Conservation (phyloP, 92 coral and sea anemone genomes). For the Epizoanthus illoricatus region DNA sequence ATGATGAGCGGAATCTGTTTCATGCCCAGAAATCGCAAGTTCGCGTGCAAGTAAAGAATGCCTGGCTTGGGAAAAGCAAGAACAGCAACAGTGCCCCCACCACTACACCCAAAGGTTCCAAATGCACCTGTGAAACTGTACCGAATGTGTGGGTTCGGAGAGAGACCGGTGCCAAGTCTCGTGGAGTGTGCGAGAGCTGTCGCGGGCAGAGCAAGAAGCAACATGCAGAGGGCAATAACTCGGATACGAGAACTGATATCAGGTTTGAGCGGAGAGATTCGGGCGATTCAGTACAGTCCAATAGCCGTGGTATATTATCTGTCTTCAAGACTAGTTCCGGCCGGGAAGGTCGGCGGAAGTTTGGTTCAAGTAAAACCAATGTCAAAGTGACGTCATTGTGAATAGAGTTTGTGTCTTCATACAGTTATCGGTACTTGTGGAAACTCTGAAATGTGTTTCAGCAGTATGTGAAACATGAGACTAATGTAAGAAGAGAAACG, state of each 20-base stretch:
- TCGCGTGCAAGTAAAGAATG: conserved; percentile 61
- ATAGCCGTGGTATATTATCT: conserved; percentile 54
- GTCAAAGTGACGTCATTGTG: conserved; percentile 82
- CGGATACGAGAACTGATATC: conserved; percentile 43
- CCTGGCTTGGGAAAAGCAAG: conserved; percentile 72
- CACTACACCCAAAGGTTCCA: conserved; percentile 43
- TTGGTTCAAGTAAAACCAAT: conserved; percentile 72
- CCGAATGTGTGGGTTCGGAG: conserved; percentile 77
- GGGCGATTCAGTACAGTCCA: conserved; percentile 68
- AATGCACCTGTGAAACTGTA: conserved; percentile 68
- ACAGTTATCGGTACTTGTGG: neutral
- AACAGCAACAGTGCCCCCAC: conserved; percentile 17
- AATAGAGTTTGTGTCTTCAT: neutral
- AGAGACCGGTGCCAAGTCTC: conserved; percentile 33
- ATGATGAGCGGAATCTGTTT: conserved; percentile 74
- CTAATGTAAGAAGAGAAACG: too few species aligned
- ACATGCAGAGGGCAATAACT: conserved; percentile 29
- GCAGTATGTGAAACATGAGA: neutral
- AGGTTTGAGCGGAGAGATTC: conserved; percentile 67
- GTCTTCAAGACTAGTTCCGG: conserved; percentile 51
- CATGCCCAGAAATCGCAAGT: conserved; percentile 46
- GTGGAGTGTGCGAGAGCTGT: conserved; percentile 54
- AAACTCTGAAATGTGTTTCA: too few species aligned
- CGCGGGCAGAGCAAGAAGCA: conserved; percentile 18
- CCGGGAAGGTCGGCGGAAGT: conserved; percentile 51